Conservation (phyloP, 1,140 invertebrate genomes). For the Drosophila bocqueti region DNA sequence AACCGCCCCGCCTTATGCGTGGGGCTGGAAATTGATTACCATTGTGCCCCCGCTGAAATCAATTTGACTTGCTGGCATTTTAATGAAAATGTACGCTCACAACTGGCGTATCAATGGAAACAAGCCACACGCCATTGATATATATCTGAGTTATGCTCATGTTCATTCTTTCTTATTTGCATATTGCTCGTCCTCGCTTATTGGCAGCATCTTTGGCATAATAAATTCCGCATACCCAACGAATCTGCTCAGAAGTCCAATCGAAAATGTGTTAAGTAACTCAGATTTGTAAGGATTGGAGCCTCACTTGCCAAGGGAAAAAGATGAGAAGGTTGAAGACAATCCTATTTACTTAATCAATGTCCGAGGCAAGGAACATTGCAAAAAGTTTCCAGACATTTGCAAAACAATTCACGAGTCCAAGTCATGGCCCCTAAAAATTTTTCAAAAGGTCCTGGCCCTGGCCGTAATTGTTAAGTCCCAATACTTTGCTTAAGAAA, state of each 20-base stretch:
- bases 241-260: background rate
- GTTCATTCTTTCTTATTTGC: slow-evolving; percentile 6
- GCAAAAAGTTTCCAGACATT: slow-evolving; percentile 12
- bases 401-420: background rate
- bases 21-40: slow-evolving; percentile 34
- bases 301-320: background rate
- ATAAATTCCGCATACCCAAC: slow-evolving; percentile 19
- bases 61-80: slow-evolving; percentile 50
- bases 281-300: no score
- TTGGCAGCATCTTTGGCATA: slow-evolving; percentile 18
- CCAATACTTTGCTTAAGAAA: slow-evolving; percentile 37
- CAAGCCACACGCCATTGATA: slow-evolving; percentile 56
- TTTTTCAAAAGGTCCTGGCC: background rate
- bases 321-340: background rate
- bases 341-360: slow-evolving; percentile 6
- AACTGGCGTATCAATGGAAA: slow-evolving; percentile 50
- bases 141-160: background rate
- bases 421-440: background rate
- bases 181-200: background rate
- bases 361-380: background rate
- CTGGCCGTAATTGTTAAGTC: background rate
- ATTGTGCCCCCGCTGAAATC: slow-evolving; percentile 38
- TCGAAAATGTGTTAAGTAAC: background rate
- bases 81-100: slow-evolving; percentile 66
- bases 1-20: background rate